phyloP scores from a whole-genome alignment of 1,140 invertebrate genomes.

The Drosophila watanabei region DNA sequence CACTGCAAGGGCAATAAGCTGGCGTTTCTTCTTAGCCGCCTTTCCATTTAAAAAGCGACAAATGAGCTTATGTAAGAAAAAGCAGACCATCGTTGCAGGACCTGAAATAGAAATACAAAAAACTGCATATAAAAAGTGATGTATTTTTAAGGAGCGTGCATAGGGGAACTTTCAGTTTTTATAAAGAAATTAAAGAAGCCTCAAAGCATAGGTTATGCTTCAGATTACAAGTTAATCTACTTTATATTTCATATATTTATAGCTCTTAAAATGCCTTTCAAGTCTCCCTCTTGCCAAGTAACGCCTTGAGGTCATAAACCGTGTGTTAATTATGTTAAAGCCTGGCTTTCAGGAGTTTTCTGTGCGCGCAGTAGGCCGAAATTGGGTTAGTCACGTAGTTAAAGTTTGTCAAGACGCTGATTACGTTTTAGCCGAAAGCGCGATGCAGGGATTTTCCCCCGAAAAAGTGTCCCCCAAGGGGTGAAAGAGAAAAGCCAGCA shows the following conservation, averaged over 20 bases:
- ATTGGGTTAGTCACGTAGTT: constrained; percentile 76
- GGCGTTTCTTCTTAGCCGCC: constrained; percentile 31
- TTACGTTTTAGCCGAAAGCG: constrained; percentile 67
- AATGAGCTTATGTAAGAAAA: constrained; percentile 36
- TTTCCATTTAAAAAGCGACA: constrained; percentile 21
- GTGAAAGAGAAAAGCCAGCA: background rate
- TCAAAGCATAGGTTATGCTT: background rate
- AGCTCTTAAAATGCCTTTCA: background rate
- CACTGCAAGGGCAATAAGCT: constrained; percentile 29
- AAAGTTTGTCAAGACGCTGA: constrained; percentile 66
- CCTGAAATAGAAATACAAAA: constrained; percentile 6
- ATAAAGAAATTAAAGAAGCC: background rate
- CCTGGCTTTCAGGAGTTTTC: constrained; percentile 20
- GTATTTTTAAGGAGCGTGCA: background rate
- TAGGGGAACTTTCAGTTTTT: background rate
- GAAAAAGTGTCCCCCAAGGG: constrained; percentile 40
- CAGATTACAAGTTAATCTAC: background rate
- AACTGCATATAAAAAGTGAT: background rate
- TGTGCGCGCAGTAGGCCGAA: constrained; percentile 22
- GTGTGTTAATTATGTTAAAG: constrained; percentile 72
- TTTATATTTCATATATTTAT: background rate
- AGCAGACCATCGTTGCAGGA: constrained; percentile 2
- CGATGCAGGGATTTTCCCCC: constrained; percentile 57
- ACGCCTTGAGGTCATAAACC: constrained; percentile 28
- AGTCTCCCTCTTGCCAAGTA: constrained; percentile 4